Evolutionary conservation across 1,140 invertebrate species (phyloP), one percentile per base, ranked within the genome.

Genomic region (Dendrolimus punctatus): DNA sequence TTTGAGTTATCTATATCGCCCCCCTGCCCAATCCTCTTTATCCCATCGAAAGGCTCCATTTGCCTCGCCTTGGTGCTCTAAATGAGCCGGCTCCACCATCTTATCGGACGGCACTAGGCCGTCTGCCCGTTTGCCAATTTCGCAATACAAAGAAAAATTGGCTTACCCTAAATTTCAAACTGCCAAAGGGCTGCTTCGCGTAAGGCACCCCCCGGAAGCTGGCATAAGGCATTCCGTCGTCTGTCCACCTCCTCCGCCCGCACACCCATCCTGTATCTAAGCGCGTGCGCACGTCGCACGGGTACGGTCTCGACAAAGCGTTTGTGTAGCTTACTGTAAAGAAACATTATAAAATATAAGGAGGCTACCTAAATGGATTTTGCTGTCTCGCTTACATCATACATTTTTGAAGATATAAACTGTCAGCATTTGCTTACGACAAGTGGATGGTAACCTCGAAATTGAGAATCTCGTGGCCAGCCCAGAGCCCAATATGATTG

Each of bases 201-300:
- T 80, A 83, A 0, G 78, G 73, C 40, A 83, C 69, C 8, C 68
- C 78, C n/a, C 68, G 58, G 58, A 78, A 83, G 57, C 73, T 74
- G 49, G 61, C 69, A 53, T 71, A 80, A 36, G 41, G 8, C 2
- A 45, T 47, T 6, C 52, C 51, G 43, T 63, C 56, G 3, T 64
- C 55, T 0, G 67, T 62, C 6, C 48, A 37, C 2, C 71, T 59
- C 6, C 41, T 52, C 40, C 53, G 40, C 4, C 79, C 76, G 51
- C 75, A 74, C 46, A 73, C 67, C 57, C 61, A 64, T 6, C 78
- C 78, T 0, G 68, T 48, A 1, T 66, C 57, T 2, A 65, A 63
- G 5, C 44, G 50, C 6, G 57, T 62, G n/a, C 54, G 43, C 37
- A 64, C 65, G n/a, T 57, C 40, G 42, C 64, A 62, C 2, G 38